phyloP scores from a whole-genome alignment of 2,113 vertebrate genomes.

The Campylorhamphus procurvoides region DNA sequence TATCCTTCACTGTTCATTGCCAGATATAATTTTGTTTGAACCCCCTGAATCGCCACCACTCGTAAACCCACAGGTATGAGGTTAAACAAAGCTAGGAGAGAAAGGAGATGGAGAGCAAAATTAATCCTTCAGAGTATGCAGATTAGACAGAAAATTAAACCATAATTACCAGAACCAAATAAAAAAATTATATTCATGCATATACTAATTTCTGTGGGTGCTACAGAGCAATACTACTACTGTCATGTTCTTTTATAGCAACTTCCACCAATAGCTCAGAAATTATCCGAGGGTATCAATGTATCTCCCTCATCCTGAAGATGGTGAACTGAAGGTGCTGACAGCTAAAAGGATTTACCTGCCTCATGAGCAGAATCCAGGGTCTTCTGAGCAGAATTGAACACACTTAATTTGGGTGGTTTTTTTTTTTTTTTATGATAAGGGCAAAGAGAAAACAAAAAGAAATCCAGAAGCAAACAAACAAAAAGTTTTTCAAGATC shows the following conservation, averaged over 20 bases:
- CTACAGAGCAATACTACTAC: neutral
- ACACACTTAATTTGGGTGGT: neutral
- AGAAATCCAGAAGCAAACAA: neutral
- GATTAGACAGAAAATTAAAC: neutral
- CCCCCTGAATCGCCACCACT: conserved; percentile 98
- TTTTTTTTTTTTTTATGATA: neutral
- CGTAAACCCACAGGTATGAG: conserved; percentile 98
- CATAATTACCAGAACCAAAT: neutral
- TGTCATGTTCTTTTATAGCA: rapidly evolving
- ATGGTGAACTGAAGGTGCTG: neutral
- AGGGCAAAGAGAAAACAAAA: neutral
- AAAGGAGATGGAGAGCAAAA: conserved; percentile 46
- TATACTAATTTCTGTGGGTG: neutral
- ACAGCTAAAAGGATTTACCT: neutral
- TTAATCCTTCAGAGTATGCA: neutral
- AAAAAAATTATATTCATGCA: neutral
- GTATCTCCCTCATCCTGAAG: neutral
- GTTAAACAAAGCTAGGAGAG: conserved; percentile 91
- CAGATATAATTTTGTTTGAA: conserved; percentile 97
- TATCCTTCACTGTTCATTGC: conserved; percentile 99
- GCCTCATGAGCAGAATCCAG: neutral
- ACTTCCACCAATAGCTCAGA: neutral
- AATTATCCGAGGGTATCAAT: neutral
- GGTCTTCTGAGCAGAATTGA: neutral
- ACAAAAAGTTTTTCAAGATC: neutral